Evolutionary conservation across 2,797 vertebrate species (phyloP).

Genomic region (Rhincodon typus): DNA sequence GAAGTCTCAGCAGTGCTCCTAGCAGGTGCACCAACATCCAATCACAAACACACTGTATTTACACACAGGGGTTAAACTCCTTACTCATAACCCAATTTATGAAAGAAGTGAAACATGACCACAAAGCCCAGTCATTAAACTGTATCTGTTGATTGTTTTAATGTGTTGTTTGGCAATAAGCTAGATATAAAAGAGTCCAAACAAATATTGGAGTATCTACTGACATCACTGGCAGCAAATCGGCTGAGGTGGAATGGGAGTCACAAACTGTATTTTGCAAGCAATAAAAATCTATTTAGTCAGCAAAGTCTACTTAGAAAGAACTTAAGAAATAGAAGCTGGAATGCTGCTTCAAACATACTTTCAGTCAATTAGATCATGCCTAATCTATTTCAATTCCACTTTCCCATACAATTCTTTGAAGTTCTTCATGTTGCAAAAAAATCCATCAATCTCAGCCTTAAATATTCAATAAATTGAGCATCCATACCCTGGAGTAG

Average conservation of each 20-base stretch:
- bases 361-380: neutral
- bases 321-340: neutral
- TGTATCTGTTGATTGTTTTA: neutral
- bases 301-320: neutral
- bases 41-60: neutral
- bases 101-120: neutral
- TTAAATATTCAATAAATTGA: neutral
- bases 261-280: neutral
- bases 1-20: neutral
- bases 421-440: neutral
- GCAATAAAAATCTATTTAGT: neutral
- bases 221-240: neutral
- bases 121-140: neutral
- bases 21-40: neutral
- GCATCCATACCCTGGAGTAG: neutral
- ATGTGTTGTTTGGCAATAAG: neutral
- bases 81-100: no score
- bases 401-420: neutral
- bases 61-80: neutral
- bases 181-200: neutral
- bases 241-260: neutral
- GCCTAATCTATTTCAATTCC: neutral
- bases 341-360: neutral
- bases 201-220: neutral
- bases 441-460: neutral